A percentile compares a stretch with the other conserved stretches of the same genome.
These are phyloP conservation scores for Porphyrio hochstetteri DNA, from an alignment of 2,113 vertebrate species.

Conservation along the genomic window DNA sequence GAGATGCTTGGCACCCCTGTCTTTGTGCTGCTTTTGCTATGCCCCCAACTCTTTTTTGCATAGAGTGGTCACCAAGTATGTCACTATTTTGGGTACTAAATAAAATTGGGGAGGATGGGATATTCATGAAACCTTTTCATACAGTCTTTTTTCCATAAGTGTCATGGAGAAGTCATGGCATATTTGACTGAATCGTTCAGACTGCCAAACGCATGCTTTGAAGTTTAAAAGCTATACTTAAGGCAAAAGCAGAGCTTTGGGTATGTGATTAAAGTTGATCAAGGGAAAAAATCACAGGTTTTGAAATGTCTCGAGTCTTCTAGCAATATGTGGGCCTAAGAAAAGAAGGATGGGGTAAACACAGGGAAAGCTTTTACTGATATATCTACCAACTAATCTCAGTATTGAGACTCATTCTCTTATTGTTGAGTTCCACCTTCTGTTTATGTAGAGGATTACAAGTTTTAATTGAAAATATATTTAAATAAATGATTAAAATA, in stretches of 20 bases:
- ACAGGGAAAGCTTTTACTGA: not conserved
- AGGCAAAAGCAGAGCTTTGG: not conserved
- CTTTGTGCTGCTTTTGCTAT: not conserved
- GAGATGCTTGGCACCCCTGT: not conserved
- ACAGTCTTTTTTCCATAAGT: not conserved
- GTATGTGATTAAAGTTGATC: not conserved
- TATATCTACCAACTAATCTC: not conserved
- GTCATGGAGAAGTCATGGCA: not conserved
- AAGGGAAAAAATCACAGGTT: not conserved
- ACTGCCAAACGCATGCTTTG: not conserved
- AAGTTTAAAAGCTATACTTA: not conserved
- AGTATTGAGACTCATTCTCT: not conserved
- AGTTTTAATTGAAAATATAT: not conserved
- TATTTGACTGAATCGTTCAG: not conserved
- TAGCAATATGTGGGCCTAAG: not conserved
- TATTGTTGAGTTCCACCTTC: not conserved
- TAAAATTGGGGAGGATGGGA: not conserved
- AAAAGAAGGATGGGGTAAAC: not conserved
- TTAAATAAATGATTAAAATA: not conserved
- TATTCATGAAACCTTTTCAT: not conserved
- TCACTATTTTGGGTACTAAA: not conserved
- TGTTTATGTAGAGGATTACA: not conserved
- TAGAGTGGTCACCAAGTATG: not conserved
- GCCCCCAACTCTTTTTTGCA: not conserved
- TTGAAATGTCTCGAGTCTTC: not conserved